phyloP scores from a whole-genome alignment of 2,888 invertebrate genomes.

The Pharmacophagus antenor region DNA sequence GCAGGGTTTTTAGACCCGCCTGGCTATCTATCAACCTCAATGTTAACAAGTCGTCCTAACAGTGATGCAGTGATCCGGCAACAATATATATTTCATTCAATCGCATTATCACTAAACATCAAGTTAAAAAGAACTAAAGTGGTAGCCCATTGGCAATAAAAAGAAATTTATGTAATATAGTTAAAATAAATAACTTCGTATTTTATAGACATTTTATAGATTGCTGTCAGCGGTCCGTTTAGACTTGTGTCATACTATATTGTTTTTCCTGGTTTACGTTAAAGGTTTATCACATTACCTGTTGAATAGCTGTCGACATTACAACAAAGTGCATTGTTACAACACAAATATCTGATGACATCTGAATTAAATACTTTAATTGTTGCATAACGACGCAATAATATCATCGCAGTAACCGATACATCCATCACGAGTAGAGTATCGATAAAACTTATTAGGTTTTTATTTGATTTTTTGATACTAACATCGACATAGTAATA shows the following conservation, averaged over 20 bases:
- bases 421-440: background rate
- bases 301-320: slow-evolving; percentile 3
- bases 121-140: too few relatives aligned
- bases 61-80: too few relatives aligned
- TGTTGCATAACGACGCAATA: background rate
- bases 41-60: too few relatives aligned
- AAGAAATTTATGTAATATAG: background rate
- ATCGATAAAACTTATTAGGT: too few relatives aligned
- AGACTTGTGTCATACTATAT: slow-evolving; percentile 12
- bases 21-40: too few relatives aligned
- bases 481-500: background rate
- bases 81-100: too few relatives aligned
- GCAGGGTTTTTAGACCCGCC: too few relatives aligned
- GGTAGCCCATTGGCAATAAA: background rate
- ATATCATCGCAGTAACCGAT: background rate
- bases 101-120: too few relatives aligned
- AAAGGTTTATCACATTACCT: slow-evolving; percentile 18
- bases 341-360: slow-evolving; percentile 4
- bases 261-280: slow-evolving; percentile 19
- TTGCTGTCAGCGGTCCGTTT: slow-evolving; percentile 6
- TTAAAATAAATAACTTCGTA: too few relatives aligned
- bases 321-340: slow-evolving; percentile 8
- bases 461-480: background rate
- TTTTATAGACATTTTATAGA: too few relatives aligned
- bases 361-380: background rate